Evolutionary conservation across 2,888 invertebrate species (phyloP), one percentile per base, ranked within the genome.

Genomic region (Campopleginae sp.): DNA sequence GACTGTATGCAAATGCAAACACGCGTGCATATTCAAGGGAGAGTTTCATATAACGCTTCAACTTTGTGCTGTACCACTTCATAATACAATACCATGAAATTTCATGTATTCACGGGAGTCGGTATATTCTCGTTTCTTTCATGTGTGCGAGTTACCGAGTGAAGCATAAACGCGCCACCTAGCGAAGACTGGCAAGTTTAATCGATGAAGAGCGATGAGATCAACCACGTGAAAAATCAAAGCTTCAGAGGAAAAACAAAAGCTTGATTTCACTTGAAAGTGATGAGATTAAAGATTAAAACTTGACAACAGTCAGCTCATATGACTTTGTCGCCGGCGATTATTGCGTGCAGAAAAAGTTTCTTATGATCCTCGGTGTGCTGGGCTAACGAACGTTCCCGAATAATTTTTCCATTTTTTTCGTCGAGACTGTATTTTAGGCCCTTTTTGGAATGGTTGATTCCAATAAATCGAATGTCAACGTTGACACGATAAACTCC

Each of bases 121-220:
- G 58, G 19, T 61, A 61, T 27, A 44, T 14, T 71, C 80, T 65
- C 63, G 71, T 74, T 74, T 61, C 74, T 61, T 61, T 61, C 31
- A 61, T n/a, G 61, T 61, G 61, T 74, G 31, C 31, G 61, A 44
- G 61, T 74, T 61, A 61, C 10, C 23, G 12, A 44, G 58, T 44
- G 27, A 44, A 31, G 44, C 33, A 44, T 61, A 44, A 44, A 61
- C 17, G 74, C 51, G 58, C 38, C 72, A 72, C 54, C 54, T 42
- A 66, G 72, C 48, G 31, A 68, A 66, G 70, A 61, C 74, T 46
- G 75, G 70, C 44, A 44, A n/a, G 75, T 46, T 75, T 63, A 84
- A 84, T 80, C 83, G 80, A 76, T 84, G 79, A 75, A 78, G 75
- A 75, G 79, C 75, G 71, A 63, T 33, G 75, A 63, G 75, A 80